Evolutionary conservation across 1,140 invertebrate genomes (phyloP).

Genomic region (Drosophila triauraria): DNA sequence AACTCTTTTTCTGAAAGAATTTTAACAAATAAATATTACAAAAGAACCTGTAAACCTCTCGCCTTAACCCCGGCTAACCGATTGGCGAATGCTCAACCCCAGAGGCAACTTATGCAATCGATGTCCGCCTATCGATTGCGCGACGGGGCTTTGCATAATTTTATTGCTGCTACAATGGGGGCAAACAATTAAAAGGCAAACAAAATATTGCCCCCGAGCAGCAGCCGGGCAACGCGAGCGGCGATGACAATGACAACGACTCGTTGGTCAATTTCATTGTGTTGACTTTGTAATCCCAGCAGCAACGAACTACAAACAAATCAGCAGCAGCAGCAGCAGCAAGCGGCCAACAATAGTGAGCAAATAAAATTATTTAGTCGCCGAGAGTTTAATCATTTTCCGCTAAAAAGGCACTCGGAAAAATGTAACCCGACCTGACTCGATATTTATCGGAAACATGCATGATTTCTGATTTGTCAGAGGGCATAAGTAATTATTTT

Average conservation of each 20-base stretch:
- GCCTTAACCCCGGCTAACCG: no score
- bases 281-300: slow-evolving; percentile 55
- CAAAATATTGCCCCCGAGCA: slow-evolving; percentile 31
- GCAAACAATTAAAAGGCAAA: slow-evolving; percentile 60
- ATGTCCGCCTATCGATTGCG: slow-evolving; percentile 36
- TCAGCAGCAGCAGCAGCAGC: slow-evolving; percentile 26
- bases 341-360: slow-evolving; percentile 25
- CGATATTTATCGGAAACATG: no score
- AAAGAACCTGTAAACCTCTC: no score
- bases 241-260: slow-evolving; percentile 26
- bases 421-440: no score
- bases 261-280: slow-evolving; percentile 52
- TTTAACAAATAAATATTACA: no score
- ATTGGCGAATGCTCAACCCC: slow-evolving; percentile 7
- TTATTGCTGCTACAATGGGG: slow-evolving; percentile 51
- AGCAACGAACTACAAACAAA: slow-evolving; percentile 39
- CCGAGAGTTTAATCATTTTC: slow-evolving; percentile 8
- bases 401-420: neutral
- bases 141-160: slow-evolving; percentile 57
- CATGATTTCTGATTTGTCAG: no score
- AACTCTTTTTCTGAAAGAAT: no score
- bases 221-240: neutral
- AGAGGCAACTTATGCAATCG: slow-evolving; percentile 30
- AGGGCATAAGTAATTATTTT: no score
- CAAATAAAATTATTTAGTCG: slow-evolving; percentile 54